Base-by-base conservation (phyloP, 2,888 invertebrate genomes). In the Aleiodes alternator region DNA sequence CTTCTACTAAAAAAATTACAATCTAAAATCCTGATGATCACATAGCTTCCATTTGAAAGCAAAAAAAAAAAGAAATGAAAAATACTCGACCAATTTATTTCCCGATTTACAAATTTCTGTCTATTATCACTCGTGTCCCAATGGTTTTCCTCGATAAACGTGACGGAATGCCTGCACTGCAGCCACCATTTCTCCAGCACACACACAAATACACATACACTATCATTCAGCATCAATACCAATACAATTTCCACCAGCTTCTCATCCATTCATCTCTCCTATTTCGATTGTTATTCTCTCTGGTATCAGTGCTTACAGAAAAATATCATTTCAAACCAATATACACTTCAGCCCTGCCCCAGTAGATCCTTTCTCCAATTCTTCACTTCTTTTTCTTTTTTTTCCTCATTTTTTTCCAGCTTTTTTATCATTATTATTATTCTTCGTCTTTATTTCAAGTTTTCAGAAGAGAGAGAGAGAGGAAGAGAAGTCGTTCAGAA, bases 121-220 rank as follows among this genome's bases (percentile, higher is more conserved):
- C 79, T 80, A 82, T 83, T 82, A 82, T 75, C 75, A 80, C 78
- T 81, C 79, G 80, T 80, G 81, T 82, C 80, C 72, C 75, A 72
- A 64, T 72, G 68, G 78, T 72, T 80, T 80, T 77, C 69, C 80
- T 77, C 75, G 72, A 78, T 79, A 79, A 80, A 80, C 78, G 76
- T 64, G 78, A 69, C 57, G 57, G 57, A 57, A 57, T 57, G 74
- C 69, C 74, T 74, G 74, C 74, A 75, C 51, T 75, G 70, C 74
- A 70, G 74, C 43, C 74, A 64, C 64, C 48, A 66, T 48, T 66
- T 53, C 61, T 50, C 50, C 51, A 0, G 3, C 4, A 43, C 2
- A 29, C 31, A 57, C 0, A 11, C 9, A 43, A 0, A 29, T 9
- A 57, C 57, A 29, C 14, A 57, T 57, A 31, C 57, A 31, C 57